Evolutionary conservation across 2,888 invertebrate species (phyloP).

Genomic region (Leptinotarsa peninsularis): DNA sequence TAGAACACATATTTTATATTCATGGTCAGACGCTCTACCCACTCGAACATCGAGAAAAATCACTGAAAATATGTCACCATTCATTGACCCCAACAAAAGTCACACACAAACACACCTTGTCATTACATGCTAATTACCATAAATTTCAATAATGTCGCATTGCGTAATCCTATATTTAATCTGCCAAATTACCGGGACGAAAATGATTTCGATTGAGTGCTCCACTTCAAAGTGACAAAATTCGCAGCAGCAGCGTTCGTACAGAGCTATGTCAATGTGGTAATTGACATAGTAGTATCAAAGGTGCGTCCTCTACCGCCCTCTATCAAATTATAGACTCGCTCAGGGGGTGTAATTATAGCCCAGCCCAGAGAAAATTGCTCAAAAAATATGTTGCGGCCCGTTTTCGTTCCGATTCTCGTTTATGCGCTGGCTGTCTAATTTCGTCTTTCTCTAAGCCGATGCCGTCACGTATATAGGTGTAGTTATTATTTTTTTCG

Average conservation of each 20-base stretch:
- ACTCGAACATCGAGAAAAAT: too few species aligned
- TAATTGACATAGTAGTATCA: conserved; percentile 65
- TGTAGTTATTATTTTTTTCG: conserved; percentile 6
- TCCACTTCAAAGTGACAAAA: conserved; percentile 51
- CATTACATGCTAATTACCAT: conserved; percentile 8
- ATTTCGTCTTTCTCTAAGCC: conserved; percentile 7
- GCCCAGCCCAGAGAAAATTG: conserved; percentile 64
- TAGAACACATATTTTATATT: background rate
- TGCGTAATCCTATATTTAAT: conserved; percentile 23
- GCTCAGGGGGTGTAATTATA: conserved; percentile 65
- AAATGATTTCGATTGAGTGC: conserved; percentile 48
- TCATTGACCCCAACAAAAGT: background rate
- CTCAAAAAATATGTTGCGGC: conserved; percentile 61
- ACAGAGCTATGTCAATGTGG: conserved; percentile 50
- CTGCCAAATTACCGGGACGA: conserved; percentile 47
- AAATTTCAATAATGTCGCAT: conserved; percentile 14
- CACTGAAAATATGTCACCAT: background rate
- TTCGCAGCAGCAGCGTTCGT: conserved; percentile 33
- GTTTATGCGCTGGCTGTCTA: conserved; percentile 14
- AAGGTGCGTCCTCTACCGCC: conserved; percentile 63
- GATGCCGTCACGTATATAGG: conserved; percentile 5
- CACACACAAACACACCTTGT: background rate
- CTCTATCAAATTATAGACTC: conserved; percentile 64
- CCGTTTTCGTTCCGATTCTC: conserved; percentile 37
- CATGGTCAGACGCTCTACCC: too few species aligned